These are phyloP conservation scores for Phengaris arion DNA, from an alignment of 2,888 invertebrate species.

Conservation along the genomic window DNA sequence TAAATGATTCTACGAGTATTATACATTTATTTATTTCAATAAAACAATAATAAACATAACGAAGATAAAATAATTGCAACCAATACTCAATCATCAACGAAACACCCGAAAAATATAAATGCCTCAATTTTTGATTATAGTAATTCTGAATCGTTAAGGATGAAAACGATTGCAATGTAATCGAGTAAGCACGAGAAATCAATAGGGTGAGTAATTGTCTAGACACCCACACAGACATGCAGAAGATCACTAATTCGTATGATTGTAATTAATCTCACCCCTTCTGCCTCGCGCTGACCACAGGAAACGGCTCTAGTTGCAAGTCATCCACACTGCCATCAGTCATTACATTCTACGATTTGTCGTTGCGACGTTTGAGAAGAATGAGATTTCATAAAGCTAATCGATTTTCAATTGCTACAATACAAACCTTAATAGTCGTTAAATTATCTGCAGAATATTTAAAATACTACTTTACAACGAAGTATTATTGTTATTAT, in stretches of 20 bases:
- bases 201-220: conserved; percentile 25
- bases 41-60: too few relatives aligned
- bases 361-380: conserved; percentile 27
- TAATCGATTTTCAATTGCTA: neutral
- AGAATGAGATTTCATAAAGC: too few relatives aligned
- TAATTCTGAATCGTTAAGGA: too few relatives aligned
- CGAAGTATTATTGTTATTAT: neutral
- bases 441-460: too few relatives aligned
- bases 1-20: too few relatives aligned
- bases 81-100: too few relatives aligned
- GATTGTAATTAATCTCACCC: conserved; percentile 46
- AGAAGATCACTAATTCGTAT: conserved; percentile 55
- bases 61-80: too few relatives aligned
- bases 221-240: conserved; percentile 41
- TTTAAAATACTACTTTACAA: too few relatives aligned
- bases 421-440: neutral
- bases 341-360: conserved; percentile 28
- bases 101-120: too few relatives aligned
- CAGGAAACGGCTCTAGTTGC: conserved; percentile 52
- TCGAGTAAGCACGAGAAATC: neutral
- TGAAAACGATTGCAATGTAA: neutral
- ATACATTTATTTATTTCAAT: too few relatives aligned
- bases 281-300: conserved; percentile 55
- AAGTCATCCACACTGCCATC: conserved; percentile 45
- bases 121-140: too few relatives aligned